Base-by-base conservation (phyloP, 1,140 invertebrate genomes). In the Drosophila santomea region DNA sequence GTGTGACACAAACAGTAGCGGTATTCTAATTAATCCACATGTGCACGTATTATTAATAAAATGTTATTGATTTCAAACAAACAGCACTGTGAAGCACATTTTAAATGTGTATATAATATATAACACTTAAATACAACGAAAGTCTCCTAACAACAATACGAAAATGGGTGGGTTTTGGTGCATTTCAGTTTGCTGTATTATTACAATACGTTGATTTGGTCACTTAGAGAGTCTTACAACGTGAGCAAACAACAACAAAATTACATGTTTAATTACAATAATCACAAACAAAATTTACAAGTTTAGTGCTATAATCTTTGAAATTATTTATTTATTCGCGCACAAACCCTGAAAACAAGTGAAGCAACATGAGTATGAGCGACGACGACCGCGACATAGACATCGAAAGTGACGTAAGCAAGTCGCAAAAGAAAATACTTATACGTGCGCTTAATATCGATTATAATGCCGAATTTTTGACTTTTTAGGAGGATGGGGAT, bases 351-450 rank as follows among this genome's bases (percentile, higher is more conserved):
- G 8, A 3, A 45, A 71, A 14, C 3, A 61, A 43, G 14, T 15
- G 2, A 15, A 3, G 8, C 41, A 68, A 1, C 15, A 85, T 88
- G 84, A 88, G 80, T 36, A 88, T 97, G 96, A 97, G 96, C 93
- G 97, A 97, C 93, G 97, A 98, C 93, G 97, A 98, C 92, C 94
- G 96, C 76, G 97, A 98, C 92, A 97, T 98, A 91, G 97, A 98
- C 93, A 97, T 98, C 78, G 97, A 98, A 93, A 97, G 97, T 94
- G 97, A 97, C 94, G 97, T 97, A 94, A 89, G 88, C 78, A 80
- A 68, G 28, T 8, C 32, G 7, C 15, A 12, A 8, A 32, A 15
- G 28, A 28, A 6, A 25, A 20, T 15, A 14, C 20, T 15, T 14
- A 54, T 14, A 71, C 17, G 23, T 36, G 20, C 11, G 7, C 15